Conservation (phyloP, 2,888 invertebrate species). For the Alitta virens region DNA sequence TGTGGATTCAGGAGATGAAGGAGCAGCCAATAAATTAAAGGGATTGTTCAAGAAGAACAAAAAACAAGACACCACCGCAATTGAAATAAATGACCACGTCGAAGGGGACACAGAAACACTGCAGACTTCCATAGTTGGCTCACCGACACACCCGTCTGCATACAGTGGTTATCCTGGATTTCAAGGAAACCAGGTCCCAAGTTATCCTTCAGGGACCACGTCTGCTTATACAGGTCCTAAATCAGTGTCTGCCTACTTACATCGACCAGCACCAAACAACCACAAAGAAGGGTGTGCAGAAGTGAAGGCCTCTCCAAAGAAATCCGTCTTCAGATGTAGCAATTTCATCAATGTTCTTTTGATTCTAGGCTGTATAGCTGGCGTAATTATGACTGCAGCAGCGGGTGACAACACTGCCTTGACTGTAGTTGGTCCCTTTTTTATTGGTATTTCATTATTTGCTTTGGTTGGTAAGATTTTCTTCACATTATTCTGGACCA, state of each 20-base stretch:
- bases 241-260: too few species aligned
- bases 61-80: not conserved
- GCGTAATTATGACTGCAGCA: not conserved
- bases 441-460: constrained; percentile 6
- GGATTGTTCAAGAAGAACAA: not conserved
- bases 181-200: not conserved
- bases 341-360: not conserved
- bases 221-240: too few species aligned
- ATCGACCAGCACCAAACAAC: too few species aligned
- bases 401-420: not conserved
- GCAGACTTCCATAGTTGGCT: not conserved
- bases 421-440: constrained; percentile 5
- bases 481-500: constrained; percentile 8
- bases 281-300: not conserved
- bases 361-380: not conserved
- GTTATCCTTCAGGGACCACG: not conserved
- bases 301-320: not conserved
- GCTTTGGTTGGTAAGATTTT: constrained; percentile 10
- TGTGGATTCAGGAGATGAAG: not conserved
- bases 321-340: constrained; percentile 3
- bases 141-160: not conserved
- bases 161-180: not conserved
- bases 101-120: not conserved
- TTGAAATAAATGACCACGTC: not conserved
- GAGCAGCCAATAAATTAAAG: not conserved